Evolutionary conservation across 1,140 invertebrate species (phyloP), one percentile per base, ranked within the genome.

Genomic region (Bombus balteatus): DNA sequence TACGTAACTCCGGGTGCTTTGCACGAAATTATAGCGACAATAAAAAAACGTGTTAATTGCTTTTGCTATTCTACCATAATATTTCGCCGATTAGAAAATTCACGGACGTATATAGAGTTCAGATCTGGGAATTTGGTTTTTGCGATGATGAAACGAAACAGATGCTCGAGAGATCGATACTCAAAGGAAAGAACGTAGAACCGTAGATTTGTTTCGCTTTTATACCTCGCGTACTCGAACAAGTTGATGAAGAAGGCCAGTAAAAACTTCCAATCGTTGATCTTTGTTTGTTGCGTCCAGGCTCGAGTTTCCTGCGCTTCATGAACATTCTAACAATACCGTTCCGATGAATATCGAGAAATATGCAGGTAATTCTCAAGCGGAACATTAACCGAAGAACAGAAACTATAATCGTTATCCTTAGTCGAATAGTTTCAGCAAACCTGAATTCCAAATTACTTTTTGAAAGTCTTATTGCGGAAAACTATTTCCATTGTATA

Each of bases 121-220:
- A 47, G 47, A 68, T 39, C 43, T 79, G 75, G 65, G 41, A 84
- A 78, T 78, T 43, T 41, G 32, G 47, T 57, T 59, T 59, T 41
- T 53, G 57, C 66, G 39, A 22, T 15, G 66, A 79, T 37, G 53
- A 53, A 70, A 15, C 47, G 53, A 62, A 39, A 59, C 82, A 71
- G 74, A 78, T 53, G 62, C 18, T 53, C 41, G 53, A 18, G 53
- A 41, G 22, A 71, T 72, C 83, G 32, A 79, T 84, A 62, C 10
- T 32, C 15, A 22, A 53, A 62, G 41, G 9, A 34, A 77, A 2
- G n/a, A 34, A n/a, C 47, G 39, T 71, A 18, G 25, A 79, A 41
- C 32, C 53, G n/a, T 59, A 71, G 75, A 84, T 84, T 84, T 78
- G 65, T 84, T 84, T 70, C 82, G 66, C 76, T 71, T 84, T 84